A percentile compares a stretch with the other conserved stretches of the same genome.
Conservation (phyloP, 2,888 invertebrate genomes). For the Gerris lacustris region DNA sequence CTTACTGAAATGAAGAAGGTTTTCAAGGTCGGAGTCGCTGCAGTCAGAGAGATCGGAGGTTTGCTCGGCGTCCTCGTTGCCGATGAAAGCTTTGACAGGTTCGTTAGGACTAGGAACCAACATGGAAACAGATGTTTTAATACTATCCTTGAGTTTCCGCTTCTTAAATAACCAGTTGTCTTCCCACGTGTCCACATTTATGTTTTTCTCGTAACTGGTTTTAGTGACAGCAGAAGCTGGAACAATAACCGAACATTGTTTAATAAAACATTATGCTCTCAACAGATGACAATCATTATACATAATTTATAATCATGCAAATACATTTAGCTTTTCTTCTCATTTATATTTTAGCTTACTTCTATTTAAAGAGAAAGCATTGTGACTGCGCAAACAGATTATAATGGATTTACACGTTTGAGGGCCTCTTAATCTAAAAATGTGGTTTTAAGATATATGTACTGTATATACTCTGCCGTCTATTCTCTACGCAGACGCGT, state of each 20-base stretch:
- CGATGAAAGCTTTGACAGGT: conserved; percentile 9
- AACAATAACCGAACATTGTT: neutral
- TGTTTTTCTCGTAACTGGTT: neutral
- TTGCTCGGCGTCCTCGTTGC: conserved; percentile 3
- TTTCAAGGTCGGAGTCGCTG: neutral
- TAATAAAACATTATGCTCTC: too few species aligned
- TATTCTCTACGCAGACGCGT: too few species aligned
- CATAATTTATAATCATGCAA: too few species aligned
- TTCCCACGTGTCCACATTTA: conserved; percentile 7
- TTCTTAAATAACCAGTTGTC: conserved; percentile 11
- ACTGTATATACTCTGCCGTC: too few species aligned
- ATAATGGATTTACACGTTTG: too few species aligned
- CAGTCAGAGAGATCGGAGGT: conserved; percentile 10
- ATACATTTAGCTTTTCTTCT: too few species aligned
- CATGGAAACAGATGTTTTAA: conserved; percentile 9
- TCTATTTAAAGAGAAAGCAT: too few species aligned
- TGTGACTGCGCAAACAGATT: too few species aligned
- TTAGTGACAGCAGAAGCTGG: neutral
- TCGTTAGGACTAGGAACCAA: conserved; percentile 9
- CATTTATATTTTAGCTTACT: too few species aligned
- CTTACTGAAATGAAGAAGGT: conserved; percentile 7
- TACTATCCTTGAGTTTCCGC: neutral
- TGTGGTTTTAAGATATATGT: too few species aligned
- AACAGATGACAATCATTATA: too few species aligned
- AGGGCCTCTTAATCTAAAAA: too few species aligned